Evolutionary conservation across 2,888 invertebrate species (phyloP).

Genomic region (Polymixis lichenea): DNA sequence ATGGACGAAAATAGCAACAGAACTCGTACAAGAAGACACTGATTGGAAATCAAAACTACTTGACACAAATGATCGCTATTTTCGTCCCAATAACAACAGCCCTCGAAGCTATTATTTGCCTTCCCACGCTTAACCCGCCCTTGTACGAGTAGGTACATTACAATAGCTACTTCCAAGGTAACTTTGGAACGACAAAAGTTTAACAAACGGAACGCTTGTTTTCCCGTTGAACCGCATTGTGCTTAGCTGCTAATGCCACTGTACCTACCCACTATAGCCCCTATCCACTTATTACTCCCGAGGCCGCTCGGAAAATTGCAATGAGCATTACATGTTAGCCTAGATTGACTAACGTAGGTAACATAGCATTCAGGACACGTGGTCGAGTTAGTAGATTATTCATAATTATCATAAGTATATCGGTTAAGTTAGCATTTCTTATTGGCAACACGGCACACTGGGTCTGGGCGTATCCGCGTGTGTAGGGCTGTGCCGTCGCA

Average conservation of each 20-base stretch:
- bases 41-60: slow-evolving; percentile 6
- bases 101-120: slow-evolving; percentile 26
- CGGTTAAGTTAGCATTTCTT: slow-evolving; percentile 47
- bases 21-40: not conserved
- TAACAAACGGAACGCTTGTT: slow-evolving; percentile 34
- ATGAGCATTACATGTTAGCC: slow-evolving; percentile 57
- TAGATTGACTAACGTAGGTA: slow-evolving; percentile 60
- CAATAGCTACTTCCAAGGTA: slow-evolving; percentile 54
- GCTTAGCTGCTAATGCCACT: slow-evolving; percentile 14
- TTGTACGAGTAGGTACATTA: slow-evolving; percentile 23
- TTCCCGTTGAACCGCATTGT: slow-evolving; percentile 52
- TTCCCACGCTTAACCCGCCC: slow-evolving; percentile 45
- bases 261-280: slow-evolving; percentile 30
- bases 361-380: slow-evolving; percentile 63
- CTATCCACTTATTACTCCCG: slow-evolving; percentile 57
- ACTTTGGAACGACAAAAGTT: slow-evolving; percentile 43
- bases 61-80: slow-evolving; percentile 25
- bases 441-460: slow-evolving; percentile 51
- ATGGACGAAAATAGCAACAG: not conserved
- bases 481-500: slow-evolving; percentile 46
- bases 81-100: slow-evolving; percentile 22
- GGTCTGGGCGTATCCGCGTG: slow-evolving; percentile 49
- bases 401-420: slow-evolving; percentile 57
- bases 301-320: slow-evolving; percentile 70
- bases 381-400: slow-evolving; percentile 52